These are phyloP conservation scores for Microplitis demolitor DNA, from an alignment of 1,140 invertebrate species.

Conservation along the genomic window DNA sequence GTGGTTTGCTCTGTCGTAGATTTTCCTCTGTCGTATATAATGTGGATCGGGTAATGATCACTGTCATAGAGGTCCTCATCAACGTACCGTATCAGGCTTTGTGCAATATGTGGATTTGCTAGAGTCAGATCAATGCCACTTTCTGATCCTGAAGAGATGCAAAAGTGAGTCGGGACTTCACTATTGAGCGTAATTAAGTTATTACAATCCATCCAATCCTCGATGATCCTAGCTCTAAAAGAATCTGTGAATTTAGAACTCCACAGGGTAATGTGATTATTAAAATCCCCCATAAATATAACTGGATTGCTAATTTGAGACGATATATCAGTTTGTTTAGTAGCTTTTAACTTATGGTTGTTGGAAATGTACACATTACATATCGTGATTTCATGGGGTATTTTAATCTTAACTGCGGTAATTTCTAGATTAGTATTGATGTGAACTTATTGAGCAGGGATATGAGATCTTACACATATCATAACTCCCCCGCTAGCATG, in stretches of 20 bases:
- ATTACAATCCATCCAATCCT: neutral
- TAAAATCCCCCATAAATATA: slow-evolving; percentile 44
- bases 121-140: neutral
- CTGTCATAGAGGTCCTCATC: neutral
- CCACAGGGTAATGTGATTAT: slow-evolving; percentile 20
- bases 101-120: neutral
- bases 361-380: slow-evolving; percentile 40
- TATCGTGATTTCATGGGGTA: slow-evolving; percentile 30
- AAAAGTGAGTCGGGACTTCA: neutral
- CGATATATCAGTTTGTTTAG: slow-evolving; percentile 34
- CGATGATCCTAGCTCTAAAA: neutral
- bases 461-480: slow-evolving; percentile 8
- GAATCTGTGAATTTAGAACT: neutral
- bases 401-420: slow-evolving; percentile 32
- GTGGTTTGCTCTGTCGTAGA: no score
- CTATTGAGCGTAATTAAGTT: neutral
- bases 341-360: slow-evolving; percentile 18
- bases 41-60: slow-evolving; percentile 1
- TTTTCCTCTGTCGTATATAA: neutral
- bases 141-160: neutral
- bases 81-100: neutral
- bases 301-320: slow-evolving; percentile 39
- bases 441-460: slow-evolving; percentile 31
- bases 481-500: slow-evolving; percentile 18
- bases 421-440: slow-evolving; percentile 37